A percentile compares a stretch with the other conserved stretches of the same genome.
Conservation (phyloP, 2,888 invertebrate genomes). For the Smittia sp. region DNA sequence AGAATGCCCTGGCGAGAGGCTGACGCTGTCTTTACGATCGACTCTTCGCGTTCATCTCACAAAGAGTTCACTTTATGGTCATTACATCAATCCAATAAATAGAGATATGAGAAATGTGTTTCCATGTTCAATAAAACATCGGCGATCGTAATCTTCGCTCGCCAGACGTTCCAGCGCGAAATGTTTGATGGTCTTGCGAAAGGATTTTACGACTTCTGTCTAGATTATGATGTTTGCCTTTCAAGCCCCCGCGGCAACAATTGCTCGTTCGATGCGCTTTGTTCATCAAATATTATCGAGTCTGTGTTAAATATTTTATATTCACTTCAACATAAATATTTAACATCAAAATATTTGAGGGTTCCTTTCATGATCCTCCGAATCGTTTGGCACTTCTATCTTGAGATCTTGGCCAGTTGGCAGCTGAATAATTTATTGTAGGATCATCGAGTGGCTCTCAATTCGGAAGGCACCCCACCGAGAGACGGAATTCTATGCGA, state of each 20-base stretch:
- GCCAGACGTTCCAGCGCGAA: neutral
- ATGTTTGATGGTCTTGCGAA: neutral
- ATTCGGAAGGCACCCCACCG: constrained; percentile 32
- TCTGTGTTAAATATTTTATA: constrained; percentile 26
- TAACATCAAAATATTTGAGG: constrained; percentile 17
- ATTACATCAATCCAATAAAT: constrained; percentile 30
- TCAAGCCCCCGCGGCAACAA: neutral
- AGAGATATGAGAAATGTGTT: neutral
- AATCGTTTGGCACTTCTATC: constrained; percentile 31
- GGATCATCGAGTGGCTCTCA: constrained; percentile 8
- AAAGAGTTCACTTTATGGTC: constrained; percentile 32
- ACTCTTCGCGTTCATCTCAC: neutral
- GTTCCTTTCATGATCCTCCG: constrained; percentile 5
- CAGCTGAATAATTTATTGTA: constrained; percentile 38
- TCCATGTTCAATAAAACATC: neutral
- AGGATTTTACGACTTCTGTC: neutral
- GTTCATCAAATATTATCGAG: constrained; percentile 7
- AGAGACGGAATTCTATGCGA: neutral
- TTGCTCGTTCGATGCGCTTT: neutral
- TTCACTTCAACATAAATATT: constrained; percentile 31
- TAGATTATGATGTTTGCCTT: constrained; percentile 4
- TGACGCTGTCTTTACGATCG: neutral
- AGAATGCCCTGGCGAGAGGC: neutral
- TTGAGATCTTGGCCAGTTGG: constrained; percentile 15
- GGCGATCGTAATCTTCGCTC: neutral